Conservation (phyloP, 1,140 invertebrate genomes). For the roundworm (Caenorhabditis elegans) region DNA sequence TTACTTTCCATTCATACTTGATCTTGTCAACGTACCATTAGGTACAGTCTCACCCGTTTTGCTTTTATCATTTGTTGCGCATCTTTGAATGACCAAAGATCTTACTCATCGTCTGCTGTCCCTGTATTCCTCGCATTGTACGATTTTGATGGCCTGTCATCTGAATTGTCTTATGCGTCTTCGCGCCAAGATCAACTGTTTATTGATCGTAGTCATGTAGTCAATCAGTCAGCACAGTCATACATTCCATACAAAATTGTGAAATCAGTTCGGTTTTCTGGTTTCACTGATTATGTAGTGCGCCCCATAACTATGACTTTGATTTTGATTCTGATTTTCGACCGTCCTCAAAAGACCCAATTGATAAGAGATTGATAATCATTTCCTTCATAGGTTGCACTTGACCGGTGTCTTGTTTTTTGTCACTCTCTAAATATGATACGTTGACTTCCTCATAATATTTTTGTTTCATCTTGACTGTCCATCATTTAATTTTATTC, state of each 20-base stretch:
- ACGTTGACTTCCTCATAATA: neutral
- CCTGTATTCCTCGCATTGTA: neutral
- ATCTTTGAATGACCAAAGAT: constrained; percentile 25
- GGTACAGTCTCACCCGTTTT: constrained; percentile 14
- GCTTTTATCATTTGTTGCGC: constrained; percentile 16
- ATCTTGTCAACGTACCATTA: neutral
- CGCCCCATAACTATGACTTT: neutral
- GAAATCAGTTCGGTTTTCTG: constrained; percentile 27
- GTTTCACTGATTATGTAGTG: neutral
- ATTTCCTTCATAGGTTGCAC: neutral
- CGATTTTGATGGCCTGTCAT: constrained; percentile 26
- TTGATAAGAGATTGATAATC: constrained; percentile 16
- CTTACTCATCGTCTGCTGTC: constrained; percentile 12
- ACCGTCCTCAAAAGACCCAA: neutral
- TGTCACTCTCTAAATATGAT: neutral
- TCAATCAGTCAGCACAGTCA: constrained; percentile 28
- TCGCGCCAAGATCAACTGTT: constrained; percentile 1
- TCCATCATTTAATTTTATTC: neutral
- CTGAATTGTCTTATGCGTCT: constrained; percentile 13
- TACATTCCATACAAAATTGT: constrained; percentile 12
- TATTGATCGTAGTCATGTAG: constrained; percentile 28
- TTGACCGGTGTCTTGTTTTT: neutral
- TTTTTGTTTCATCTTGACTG: neutral
- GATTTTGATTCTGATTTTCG: neutral
- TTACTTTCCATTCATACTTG: neutral